These are phyloP conservation scores for Urophycis tenuis DNA, from an alignment of 2,797 vertebrate genomes.

Conservation along the genomic window DNA sequence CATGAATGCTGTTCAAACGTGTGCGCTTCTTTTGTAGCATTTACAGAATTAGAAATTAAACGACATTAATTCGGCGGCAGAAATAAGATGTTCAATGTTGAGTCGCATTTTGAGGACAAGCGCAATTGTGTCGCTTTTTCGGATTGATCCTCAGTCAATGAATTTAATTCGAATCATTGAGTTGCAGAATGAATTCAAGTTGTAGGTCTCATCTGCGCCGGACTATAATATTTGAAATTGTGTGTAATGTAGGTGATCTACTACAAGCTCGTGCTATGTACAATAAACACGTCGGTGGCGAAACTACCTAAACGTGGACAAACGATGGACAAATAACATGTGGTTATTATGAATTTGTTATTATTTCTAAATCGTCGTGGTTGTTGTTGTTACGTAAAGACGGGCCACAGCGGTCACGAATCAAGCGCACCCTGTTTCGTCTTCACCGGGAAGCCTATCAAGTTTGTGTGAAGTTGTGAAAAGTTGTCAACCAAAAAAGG, in stretches of 20 bases:
- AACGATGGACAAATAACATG: not conserved
- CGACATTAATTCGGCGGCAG: not conserved
- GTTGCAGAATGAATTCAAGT: not conserved
- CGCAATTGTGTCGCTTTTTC: not conserved
- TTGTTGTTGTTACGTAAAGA: not conserved
- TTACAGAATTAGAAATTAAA: not conserved
- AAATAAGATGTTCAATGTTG: not conserved
- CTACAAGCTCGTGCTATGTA: not conserved
- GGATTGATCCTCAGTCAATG: not conserved
- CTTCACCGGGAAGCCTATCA: constrained; percentile 60
- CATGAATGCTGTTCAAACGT: constrained; percentile 13
- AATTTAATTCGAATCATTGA: not conserved
- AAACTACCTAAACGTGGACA: not conserved
- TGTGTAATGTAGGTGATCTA: not conserved
- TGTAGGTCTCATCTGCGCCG: not conserved
- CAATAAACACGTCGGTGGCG: not conserved
- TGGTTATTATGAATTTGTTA: not conserved
- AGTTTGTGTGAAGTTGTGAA: constrained; percentile 74
- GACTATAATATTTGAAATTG: not conserved
- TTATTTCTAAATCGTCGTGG: not conserved
- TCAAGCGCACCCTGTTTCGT: constrained; percentile 42
- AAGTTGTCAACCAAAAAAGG: constrained; percentile 76
- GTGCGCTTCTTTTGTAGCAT: constrained; percentile 46
- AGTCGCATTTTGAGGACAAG: not conserved
- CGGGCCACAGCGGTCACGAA: not conserved